These are phyloP conservation scores for Phylloscopus whistleri DNA, from an alignment of 2,113 vertebrate species.

Conservation along the genomic window DNA sequence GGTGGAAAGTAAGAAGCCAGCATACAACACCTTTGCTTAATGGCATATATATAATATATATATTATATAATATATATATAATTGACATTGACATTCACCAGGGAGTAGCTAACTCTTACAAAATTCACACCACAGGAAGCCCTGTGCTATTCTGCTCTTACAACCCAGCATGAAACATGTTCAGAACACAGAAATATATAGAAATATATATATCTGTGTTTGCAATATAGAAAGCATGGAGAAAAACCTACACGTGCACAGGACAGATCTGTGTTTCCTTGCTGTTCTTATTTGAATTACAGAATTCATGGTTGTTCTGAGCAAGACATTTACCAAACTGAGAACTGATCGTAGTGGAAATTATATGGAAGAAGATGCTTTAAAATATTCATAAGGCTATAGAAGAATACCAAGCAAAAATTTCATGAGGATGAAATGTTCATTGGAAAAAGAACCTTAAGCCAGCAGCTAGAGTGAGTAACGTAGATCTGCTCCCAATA, in stretches of 20 bases:
- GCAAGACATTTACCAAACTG: background rate
- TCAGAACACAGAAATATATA: background rate
- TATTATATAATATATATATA: too few relatives aligned
- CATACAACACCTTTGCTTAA: background rate
- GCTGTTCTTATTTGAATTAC: background rate
- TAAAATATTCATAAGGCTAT: constrained; percentile 20
- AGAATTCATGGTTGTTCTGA: background rate
- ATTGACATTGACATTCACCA: background rate
- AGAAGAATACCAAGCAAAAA: background rate
- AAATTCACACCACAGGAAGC: background rate
- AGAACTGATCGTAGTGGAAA: background rate
- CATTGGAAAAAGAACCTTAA: background rate
- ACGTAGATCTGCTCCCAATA: background rate
- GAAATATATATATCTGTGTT: too few relatives aligned
- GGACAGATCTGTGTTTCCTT: background rate
- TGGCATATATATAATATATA: background rate
- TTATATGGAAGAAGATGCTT: background rate
- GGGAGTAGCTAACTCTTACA: background rate
- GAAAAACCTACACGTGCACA: background rate
- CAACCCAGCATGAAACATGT: background rate
- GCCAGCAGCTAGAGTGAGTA: background rate
- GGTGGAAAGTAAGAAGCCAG: background rate
- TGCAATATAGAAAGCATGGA: background rate
- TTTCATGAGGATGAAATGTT: background rate
- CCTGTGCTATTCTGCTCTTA: background rate